phyloP scores from a whole-genome alignment of 1,140 invertebrate species.

The Drosophila jambulina region DNA sequence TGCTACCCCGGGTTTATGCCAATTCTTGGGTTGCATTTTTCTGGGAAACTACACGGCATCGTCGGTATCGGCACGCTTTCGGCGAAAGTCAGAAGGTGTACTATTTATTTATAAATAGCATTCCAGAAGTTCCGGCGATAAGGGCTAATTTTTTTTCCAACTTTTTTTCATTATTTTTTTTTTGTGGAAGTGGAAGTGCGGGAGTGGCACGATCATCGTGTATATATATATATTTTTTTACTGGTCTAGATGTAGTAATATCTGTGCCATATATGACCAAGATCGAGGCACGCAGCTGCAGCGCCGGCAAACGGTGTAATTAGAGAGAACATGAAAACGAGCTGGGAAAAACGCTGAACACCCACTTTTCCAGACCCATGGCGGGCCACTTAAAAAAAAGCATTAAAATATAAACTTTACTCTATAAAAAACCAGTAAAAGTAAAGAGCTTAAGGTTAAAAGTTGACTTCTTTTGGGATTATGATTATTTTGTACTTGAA shows the following conservation, averaged over 20 bases:
- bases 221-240: background rate
- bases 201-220: conserved; percentile 3
- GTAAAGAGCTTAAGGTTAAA: background rate
- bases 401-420: background rate
- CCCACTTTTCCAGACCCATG: conserved; percentile 12
- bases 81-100: conserved; percentile 1
- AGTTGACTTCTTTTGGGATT: no score
- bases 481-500: background rate
- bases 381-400: background rate
- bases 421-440: background rate
- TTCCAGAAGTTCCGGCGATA: conserved; percentile 1
- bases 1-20: background rate
- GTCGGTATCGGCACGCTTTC: background rate
- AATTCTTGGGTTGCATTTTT: background rate
- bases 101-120: conserved; percentile 7
- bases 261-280: conserved; percentile 11
- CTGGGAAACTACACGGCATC: background rate
- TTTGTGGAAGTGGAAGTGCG: background rate
- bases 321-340: conserved; percentile 34
- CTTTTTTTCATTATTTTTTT: background rate
- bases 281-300: conserved; percentile 48
- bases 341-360: conserved; percentile 20
- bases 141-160: background rate
- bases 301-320: conserved; percentile 31
- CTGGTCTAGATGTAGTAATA: background rate